phyloP scores from a whole-genome alignment of 53 echinoderm and acorn worm species.

The Echinarachnius parma region DNA sequence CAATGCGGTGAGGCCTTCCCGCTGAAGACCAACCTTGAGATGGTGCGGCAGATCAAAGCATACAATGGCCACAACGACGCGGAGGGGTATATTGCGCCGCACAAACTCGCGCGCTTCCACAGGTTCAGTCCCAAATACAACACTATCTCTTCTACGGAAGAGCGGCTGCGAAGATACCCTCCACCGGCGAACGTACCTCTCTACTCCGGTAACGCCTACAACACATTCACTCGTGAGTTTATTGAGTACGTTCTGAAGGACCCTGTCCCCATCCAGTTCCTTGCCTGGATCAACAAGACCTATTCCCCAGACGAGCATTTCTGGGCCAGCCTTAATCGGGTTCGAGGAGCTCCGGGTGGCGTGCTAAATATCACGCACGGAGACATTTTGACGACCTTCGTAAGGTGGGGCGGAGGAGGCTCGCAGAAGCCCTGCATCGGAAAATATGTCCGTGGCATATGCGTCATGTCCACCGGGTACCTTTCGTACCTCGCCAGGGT shows the following conservation, averaged over 20 bases:
- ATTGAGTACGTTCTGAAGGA: conserved; percentile 32
- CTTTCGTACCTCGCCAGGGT: background rate
- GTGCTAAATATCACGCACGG: conserved; percentile 27
- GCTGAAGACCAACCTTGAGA: conserved; percentile 34
- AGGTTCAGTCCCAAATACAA: background rate
- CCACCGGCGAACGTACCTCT: conserved; percentile 36
- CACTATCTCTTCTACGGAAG: background rate
- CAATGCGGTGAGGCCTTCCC: conserved; percentile 41
- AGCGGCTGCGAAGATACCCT: background rate
- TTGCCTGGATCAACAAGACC: conserved; percentile 34
- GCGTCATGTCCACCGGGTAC: conserved; percentile 25
- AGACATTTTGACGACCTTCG: conserved; percentile 22
- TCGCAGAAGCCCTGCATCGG: background rate
- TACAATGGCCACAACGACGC: conserved; percentile 13
- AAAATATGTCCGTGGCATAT: conserved; percentile 21
- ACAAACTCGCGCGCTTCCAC: conserved; percentile 22
- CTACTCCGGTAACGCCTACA: conserved; percentile 44
- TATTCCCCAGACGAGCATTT: conserved; percentile 45
- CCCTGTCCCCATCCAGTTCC: conserved; percentile 8
- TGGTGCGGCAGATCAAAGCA: conserved; percentile 22
- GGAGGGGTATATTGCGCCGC: conserved; percentile 14
- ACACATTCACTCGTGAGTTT: conserved; percentile 29
- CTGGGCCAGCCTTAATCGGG: conserved; percentile 32
- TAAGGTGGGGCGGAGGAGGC: conserved; percentile 10
- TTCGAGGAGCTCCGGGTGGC: conserved; percentile 23